Evolutionary conservation across 2,888 invertebrate genomes (phyloP).

Genomic region (Eucera pruinosa): DNA sequence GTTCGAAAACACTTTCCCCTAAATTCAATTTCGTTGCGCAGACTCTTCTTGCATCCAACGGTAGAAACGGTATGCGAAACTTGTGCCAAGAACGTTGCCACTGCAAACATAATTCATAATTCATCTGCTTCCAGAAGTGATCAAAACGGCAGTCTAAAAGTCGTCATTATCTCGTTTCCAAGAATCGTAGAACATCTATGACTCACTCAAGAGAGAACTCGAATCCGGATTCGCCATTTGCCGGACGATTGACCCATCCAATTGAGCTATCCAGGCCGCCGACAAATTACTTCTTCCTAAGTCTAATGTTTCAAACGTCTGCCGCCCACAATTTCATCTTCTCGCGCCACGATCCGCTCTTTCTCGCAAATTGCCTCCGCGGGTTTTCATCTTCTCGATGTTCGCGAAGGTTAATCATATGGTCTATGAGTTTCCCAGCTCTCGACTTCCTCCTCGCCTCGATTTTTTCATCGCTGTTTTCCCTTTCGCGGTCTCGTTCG

Average conservation of each 20-base stretch:
- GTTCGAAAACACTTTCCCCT: too few species aligned
- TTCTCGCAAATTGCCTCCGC: constrained; percentile 21
- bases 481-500: not conserved
- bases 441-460: too few species aligned
- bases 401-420: constrained; percentile 11
- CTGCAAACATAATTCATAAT: too few species aligned
- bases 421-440: constrained; percentile 23
- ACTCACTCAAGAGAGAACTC: not conserved
- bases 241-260: constrained; percentile 19
- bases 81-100: too few species aligned
- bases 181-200: not conserved
- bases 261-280: constrained; percentile 40
- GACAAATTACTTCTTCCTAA: constrained; percentile 35
- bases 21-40: too few species aligned
- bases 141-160: too few species aligned
- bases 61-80: too few species aligned
- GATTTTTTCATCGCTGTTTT: not conserved
- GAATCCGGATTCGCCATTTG: not conserved
- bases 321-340: constrained; percentile 43
- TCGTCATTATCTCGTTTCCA: too few species aligned
- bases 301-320: constrained; percentile 20
- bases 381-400: constrained; percentile 1
- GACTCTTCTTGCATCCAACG: too few species aligned
- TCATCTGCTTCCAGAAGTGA: too few species aligned
- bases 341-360: not conserved